phyloP scores from a whole-genome alignment of 1,140 invertebrate genomes.

The Zaprionus tsacasi region DNA sequence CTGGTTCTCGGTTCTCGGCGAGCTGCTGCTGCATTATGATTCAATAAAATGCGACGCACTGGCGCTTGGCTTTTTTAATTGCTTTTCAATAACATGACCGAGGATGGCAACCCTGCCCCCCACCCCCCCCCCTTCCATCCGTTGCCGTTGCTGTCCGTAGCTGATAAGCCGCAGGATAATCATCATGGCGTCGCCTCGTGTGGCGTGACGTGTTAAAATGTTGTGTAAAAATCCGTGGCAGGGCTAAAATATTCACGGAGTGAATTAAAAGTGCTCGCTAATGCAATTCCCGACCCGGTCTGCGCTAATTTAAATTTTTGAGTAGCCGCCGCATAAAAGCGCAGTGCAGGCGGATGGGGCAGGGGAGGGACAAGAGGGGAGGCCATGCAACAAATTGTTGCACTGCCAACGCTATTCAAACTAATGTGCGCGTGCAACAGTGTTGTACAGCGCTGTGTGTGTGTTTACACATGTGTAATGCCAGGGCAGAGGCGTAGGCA shows the following conservation, averaged over 20 bases:
- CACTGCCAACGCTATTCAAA: conserved; percentile 46
- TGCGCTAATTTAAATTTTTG: conserved; percentile 76
- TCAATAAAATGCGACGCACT: conserved; percentile 73
- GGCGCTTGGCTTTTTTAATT: conserved; percentile 75
- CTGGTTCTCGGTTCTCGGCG: background rate
- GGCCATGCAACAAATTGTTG: conserved; percentile 76
- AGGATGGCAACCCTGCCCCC: conserved; percentile 4
- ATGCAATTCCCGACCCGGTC: conserved; percentile 57
- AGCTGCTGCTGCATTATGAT: conserved; percentile 65
- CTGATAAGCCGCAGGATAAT: conserved; percentile 76
- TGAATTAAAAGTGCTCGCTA: conserved; percentile 68
- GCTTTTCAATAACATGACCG: conserved; percentile 75
- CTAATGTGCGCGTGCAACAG: conserved; percentile 62
- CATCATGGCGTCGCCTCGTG: conserved; percentile 13
- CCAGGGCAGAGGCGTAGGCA: background rate
- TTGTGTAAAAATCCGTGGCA: conserved; percentile 60
- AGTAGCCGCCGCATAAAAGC: conserved; percentile 64
- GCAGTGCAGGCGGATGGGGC: conserved; percentile 38
- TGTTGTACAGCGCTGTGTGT: conserved; percentile 69
- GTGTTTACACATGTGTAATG: conserved; percentile 66
- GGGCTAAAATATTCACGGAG: conserved; percentile 68
- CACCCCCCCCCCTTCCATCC: background rate
- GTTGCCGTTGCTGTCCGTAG: conserved; percentile 5
- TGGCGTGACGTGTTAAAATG: conserved; percentile 73
- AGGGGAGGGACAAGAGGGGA: background rate